A percentile compares a stretch with the other conserved stretches of the same genome.
phyloP scores from a whole-genome alignment of 92 coral and sea anemone genomes.

The Galaxea fascicularis region DNA sequence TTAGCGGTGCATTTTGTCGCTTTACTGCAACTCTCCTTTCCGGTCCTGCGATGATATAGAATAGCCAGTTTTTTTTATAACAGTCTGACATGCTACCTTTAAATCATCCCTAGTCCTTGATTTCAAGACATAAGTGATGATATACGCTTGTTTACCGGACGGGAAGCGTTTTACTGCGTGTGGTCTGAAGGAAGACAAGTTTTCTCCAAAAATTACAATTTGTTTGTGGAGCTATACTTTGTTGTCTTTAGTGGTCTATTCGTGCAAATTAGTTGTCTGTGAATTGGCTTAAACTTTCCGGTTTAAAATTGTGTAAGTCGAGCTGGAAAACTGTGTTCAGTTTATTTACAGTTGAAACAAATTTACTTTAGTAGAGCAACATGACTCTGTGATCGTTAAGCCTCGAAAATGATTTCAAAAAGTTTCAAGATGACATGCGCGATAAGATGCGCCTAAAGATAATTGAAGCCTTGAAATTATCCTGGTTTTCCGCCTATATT shows the following conservation, averaged over 20 bases:
- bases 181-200: slow-evolving; percentile 20
- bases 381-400: not conserved
- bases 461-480: not conserved
- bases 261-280: not conserved
- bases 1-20: not conserved
- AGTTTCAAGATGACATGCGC: slow-evolving; percentile 31
- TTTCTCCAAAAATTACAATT: not conserved
- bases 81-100: not conserved
- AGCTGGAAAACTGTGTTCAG: not conserved
- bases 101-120: not conserved
- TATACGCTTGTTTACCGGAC: slow-evolving; percentile 1
- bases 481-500: not conserved
- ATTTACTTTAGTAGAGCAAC: not conserved
- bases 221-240: not conserved
- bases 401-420: not conserved
- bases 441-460: slow-evolving; percentile 28
- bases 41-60: not conserved
- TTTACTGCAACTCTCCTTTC: not conserved
- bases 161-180: slow-evolving; percentile 20
- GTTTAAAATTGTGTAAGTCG: not conserved
- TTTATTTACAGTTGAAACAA: not conserved
- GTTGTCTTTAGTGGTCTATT: not conserved
- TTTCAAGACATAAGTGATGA: slow-evolving; percentile 7
- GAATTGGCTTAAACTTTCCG: not conserved
- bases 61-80: not conserved